These are phyloP conservation scores for Mus spicilegus DNA, from an alignment of 2,113 vertebrate species.

Conservation along the genomic window DNA sequence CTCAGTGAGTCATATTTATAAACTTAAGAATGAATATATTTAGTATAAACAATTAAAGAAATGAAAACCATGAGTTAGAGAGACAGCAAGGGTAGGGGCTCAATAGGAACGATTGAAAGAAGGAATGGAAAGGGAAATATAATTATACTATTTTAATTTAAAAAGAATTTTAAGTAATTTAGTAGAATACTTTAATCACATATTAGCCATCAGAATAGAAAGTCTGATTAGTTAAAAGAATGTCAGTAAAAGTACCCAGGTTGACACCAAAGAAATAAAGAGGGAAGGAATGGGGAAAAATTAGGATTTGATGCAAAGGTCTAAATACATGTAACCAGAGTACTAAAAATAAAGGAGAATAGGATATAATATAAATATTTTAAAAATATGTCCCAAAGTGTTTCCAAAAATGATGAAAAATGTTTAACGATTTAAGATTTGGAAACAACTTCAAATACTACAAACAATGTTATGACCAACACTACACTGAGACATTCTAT, in stretches of 20 bases:
- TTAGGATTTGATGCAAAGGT: neutral
- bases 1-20: neutral
- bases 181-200: neutral
- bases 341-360: neutral
- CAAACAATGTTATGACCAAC: neutral
- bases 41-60: neutral
- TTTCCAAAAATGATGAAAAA: neutral
- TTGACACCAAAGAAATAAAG: neutral
- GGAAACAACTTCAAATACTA: neutral
- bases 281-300: neutral
- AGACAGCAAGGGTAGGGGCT: neutral
- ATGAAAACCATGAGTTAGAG: neutral
- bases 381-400: neutral
- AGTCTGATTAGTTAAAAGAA: conserved; percentile 8
- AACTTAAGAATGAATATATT: neutral
- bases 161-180: neutral
- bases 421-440: neutral
- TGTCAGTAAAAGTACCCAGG: neutral
- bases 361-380: neutral
- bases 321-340: neutral
- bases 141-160: neutral
- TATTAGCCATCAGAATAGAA: neutral
- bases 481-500: neutral
- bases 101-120: neutral
- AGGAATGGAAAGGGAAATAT: neutral